Conservation (phyloP, 2,888 invertebrate species). For the Synanthedon andrenaeformis region DNA sequence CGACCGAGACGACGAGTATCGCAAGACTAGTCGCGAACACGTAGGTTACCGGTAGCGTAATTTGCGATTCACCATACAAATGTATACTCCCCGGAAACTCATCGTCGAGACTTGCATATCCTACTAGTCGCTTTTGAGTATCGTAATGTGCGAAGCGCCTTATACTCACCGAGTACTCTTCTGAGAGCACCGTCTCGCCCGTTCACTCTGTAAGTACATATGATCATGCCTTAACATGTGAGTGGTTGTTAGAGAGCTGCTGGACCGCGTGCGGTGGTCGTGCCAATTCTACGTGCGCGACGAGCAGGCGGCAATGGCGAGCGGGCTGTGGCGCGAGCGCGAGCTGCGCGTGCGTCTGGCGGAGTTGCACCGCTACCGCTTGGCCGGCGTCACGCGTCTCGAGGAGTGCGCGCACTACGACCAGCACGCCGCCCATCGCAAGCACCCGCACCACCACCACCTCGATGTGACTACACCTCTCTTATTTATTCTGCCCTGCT, state of each 20-base stretch:
- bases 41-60: too few relatives aligned
- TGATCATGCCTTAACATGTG: too few relatives aligned
- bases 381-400: conserved; percentile 84
- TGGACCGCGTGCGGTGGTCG: conserved; percentile 86
- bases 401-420: conserved; percentile 92
- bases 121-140: too few relatives aligned
- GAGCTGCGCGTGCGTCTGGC: conserved; percentile 85
- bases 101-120: too few relatives aligned
- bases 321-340: conserved; percentile 84
- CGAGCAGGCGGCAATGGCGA: conserved; percentile 85
- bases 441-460: conserved; percentile 65
- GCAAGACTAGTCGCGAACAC: too few relatives aligned
- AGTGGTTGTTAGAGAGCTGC: conserved; percentile 69
- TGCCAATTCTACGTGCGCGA: conserved; percentile 89
- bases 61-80: too few relatives aligned
- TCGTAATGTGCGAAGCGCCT: too few relatives aligned
- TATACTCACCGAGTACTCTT: too few relatives aligned
- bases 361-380: conserved; percentile 84
- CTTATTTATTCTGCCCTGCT: neutral
- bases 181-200: too few relatives aligned
- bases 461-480: conserved; percentile 67
- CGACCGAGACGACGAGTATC: too few relatives aligned
- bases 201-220: too few relatives aligned
- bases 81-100: too few relatives aligned
- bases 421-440: conserved; percentile 76